Evolutionary conservation across 2,888 invertebrate species (phyloP).

Genomic region (Epirrhoe alternata): DNA sequence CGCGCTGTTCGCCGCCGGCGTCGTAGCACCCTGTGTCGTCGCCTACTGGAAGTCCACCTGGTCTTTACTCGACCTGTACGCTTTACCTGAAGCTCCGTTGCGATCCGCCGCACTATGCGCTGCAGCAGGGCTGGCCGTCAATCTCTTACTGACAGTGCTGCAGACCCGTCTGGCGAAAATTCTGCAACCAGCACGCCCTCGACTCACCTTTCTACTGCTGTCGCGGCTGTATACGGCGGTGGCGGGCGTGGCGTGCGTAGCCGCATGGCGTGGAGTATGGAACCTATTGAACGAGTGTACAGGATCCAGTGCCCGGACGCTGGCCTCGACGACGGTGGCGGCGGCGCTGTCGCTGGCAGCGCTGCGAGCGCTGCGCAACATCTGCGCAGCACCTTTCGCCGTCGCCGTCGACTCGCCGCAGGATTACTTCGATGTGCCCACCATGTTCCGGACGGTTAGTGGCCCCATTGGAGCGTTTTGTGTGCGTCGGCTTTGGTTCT

Average conservation of each 20-base stretch:
- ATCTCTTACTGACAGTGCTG: conserved; percentile 88
- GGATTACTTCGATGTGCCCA: conserved; percentile 93
- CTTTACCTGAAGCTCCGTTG: conserved; percentile 86
- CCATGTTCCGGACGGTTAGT: conserved; percentile 94
- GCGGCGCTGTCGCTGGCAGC: conserved; percentile 88
- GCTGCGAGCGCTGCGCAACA: conserved; percentile 90
- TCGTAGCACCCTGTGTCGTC: conserved; percentile 93
- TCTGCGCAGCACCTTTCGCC: conserved; percentile 93
- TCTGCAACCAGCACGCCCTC: conserved; percentile 87
- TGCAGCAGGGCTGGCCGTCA: conserved; percentile 88
- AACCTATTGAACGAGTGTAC: conserved; percentile 89
- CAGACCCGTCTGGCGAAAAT: conserved; percentile 86
- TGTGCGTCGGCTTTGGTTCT: conserved; percentile 5
- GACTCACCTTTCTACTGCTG: conserved; percentile 88
- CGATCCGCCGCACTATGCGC: conserved; percentile 89
- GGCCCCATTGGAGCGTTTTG: conserved; percentile 27
- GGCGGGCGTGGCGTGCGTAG: conserved; percentile 93
- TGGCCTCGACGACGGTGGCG: conserved; percentile 87
- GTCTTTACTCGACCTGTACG: conserved; percentile 90
- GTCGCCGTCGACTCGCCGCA: conserved; percentile 90
- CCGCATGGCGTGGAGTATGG: conserved; percentile 96
- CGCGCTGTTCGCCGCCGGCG: conserved; percentile 88
- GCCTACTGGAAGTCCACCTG: conserved; percentile 95
- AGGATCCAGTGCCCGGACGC: conserved; percentile 83
- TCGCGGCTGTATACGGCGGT: conserved; percentile 91